phyloP scores from a whole-genome alignment of 1,140 invertebrate species.

The Tribolium madens region DNA sequence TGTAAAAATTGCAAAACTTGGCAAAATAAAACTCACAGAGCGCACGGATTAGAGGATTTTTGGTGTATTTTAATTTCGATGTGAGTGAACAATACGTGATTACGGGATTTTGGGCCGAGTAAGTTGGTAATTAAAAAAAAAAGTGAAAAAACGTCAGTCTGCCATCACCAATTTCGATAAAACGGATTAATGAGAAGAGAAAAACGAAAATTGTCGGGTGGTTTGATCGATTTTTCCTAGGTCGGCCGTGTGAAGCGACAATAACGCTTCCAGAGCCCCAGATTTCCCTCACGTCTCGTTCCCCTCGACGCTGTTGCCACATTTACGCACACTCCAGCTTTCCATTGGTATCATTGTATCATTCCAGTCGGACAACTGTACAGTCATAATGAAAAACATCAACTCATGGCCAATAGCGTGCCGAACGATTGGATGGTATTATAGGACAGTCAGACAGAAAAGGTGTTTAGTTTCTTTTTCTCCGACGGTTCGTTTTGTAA shows the following conservation, averaged over 20 bases:
- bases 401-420: constrained; percentile 33
- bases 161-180: no score
- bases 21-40: neutral
- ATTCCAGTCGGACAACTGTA: constrained; percentile 49
- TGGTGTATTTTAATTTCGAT: constrained; percentile 28
- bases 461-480: constrained; percentile 52
- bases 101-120: constrained; percentile 41
- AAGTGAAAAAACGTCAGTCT: neutral
- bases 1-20: neutral
- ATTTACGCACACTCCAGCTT: constrained; percentile 58
- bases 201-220: constrained; percentile 17
- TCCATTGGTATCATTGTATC: constrained; percentile 58
- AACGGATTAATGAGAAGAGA: no score
- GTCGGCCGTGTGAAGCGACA: constrained; percentile 54
- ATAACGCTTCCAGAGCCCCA: constrained; percentile 54
- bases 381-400: constrained; percentile 45
- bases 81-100: constrained; percentile 47
- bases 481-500: constrained; percentile 38
- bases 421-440: constrained; percentile 50
- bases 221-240: constrained; percentile 54
- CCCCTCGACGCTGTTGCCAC: constrained; percentile 64
- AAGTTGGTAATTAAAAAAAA: constrained; percentile 49
- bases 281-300: constrained; percentile 53
- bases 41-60: constrained; percentile 3
- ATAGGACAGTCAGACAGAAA: constrained; percentile 58